A percentile compares a stretch with the other conserved stretches of the same genome.
Evolutionary conservation across 2,113 vertebrate species (phyloP).

Genomic region (Perca schrenkii): DNA sequence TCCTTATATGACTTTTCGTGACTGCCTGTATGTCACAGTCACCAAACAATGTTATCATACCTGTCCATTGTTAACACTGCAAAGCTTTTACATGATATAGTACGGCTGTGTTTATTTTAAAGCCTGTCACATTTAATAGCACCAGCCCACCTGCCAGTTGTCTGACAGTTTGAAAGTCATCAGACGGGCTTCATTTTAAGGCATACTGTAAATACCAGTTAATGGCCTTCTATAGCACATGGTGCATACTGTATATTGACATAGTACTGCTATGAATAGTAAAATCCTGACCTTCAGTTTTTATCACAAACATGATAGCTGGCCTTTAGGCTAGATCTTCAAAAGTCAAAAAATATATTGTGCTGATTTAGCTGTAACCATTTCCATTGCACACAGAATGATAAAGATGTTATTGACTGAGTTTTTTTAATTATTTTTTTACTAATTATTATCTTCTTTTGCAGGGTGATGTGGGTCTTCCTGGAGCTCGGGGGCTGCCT

Average conservation of each 20-base stretch:
- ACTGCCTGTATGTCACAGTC: slow-evolving; percentile 59
- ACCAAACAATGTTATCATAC: slow-evolving; percentile 67
- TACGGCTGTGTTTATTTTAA: slow-evolving; percentile 73
- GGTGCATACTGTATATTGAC: slow-evolving; percentile 1
- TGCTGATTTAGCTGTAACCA: slow-evolving; percentile 8
- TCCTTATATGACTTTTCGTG: slow-evolving; percentile 49
- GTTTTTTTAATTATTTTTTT: slow-evolving; percentile 27
- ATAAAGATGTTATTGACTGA: slow-evolving; percentile 17
- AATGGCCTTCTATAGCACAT: slow-evolving; percentile 38
- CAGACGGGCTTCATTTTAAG: slow-evolving; percentile 62
- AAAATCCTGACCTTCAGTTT: slow-evolving; percentile 49
- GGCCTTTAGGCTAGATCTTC: slow-evolving; percentile 31
- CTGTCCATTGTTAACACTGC: slow-evolving; percentile 66
- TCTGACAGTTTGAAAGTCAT: slow-evolving; percentile 55
- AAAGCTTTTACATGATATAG: slow-evolving; percentile 60
- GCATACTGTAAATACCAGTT: slow-evolving; percentile 67
- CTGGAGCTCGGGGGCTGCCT: slow-evolving; percentile 69
- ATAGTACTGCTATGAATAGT: slow-evolving; percentile 37
- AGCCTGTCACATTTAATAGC: slow-evolving; percentile 64
- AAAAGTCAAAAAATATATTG: slow-evolving; percentile 10
- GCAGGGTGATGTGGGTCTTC: slow-evolving; percentile 79
- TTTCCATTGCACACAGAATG: neutral
- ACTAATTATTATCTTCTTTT: slow-evolving; percentile 43
- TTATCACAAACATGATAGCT: slow-evolving; percentile 33
- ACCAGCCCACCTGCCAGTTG: slow-evolving; percentile 55